phyloP scores from a whole-genome alignment of 2,797 vertebrate species.

The Chromis chromis region DNA sequence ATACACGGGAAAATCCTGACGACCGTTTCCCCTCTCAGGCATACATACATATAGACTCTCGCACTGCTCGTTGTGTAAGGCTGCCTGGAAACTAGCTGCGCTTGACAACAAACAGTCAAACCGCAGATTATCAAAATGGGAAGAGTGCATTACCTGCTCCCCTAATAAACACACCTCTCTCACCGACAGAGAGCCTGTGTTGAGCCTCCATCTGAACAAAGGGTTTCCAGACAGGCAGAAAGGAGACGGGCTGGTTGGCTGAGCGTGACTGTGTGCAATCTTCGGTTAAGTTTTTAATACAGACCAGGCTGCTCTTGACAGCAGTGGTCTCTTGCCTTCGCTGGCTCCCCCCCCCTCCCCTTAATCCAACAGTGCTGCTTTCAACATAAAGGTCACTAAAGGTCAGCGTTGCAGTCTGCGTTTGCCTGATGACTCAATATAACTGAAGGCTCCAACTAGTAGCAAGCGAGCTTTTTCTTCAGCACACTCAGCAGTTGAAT shows the following conservation, averaged over 20 bases:
- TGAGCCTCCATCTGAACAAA: conserved; percentile 36
- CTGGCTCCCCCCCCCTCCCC: conserved; percentile 17
- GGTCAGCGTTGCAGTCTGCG: conserved; percentile 65
- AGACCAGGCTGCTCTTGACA: conserved; percentile 35
- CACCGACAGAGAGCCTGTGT: conserved; percentile 23
- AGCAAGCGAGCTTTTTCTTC: conserved; percentile 41
- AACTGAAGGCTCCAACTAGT: conserved; percentile 44
- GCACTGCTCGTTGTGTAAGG: conserved; percentile 46
- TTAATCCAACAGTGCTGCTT: conserved; percentile 73
- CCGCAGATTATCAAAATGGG: conserved; percentile 42
- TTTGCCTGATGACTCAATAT: conserved; percentile 55
- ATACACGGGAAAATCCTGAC: conserved; percentile 62
- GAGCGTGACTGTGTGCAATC: conserved; percentile 66
- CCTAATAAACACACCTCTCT: conserved; percentile 35
- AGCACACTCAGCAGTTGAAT: conserved; percentile 76
- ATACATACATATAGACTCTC: conserved; percentile 47
- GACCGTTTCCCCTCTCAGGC: conserved; percentile 53
- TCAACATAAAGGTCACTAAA: conserved; percentile 77
- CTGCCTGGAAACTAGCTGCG: conserved; percentile 56
- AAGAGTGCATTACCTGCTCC: conserved; percentile 41
- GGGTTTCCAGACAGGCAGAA: conserved; percentile 44
- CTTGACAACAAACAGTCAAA: conserved; percentile 54
- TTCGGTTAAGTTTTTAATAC: conserved; percentile 62
- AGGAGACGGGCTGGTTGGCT: conserved; percentile 53
- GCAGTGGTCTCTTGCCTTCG: conserved; percentile 35